phyloP scores from a whole-genome alignment of 2,113 vertebrate species.

The Lepus timidus region DNA sequence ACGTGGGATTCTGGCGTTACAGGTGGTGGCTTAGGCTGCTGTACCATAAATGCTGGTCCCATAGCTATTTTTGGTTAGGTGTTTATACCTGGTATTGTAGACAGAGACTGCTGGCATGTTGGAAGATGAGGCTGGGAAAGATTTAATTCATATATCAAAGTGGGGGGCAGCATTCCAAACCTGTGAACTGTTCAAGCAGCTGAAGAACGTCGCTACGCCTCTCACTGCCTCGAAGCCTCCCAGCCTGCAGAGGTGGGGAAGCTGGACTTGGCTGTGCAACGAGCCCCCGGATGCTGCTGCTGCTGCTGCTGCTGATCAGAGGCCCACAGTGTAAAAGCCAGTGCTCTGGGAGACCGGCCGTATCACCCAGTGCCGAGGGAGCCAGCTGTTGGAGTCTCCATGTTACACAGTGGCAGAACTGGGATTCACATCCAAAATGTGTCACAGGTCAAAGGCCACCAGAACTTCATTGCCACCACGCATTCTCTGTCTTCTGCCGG shows the following conservation, averaged over 20 bases:
- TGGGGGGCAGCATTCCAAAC: too few relatives aligned
- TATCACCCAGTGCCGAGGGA: background rate
- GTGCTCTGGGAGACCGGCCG: background rate
- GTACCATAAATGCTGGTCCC: too few relatives aligned
- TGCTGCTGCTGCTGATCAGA: background rate
- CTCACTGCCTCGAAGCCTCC: background rate
- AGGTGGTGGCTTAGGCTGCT: too few relatives aligned
- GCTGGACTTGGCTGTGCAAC: background rate
- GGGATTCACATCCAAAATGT: background rate
- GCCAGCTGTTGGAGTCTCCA: background rate
- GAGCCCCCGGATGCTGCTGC: too few relatives aligned
- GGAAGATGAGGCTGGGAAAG: background rate
- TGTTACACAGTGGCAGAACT: background rate
- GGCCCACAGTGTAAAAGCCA: background rate
- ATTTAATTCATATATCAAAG: background rate
- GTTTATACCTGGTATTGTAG: background rate
- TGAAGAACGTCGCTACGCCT: background rate
- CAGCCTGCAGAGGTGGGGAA: background rate
- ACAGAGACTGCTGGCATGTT: background rate
- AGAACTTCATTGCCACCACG: background rate
- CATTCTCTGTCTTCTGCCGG: background rate
- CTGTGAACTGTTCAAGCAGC: rapidly evolving
- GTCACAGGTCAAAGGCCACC: background rate
- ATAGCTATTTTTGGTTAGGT: background rate
- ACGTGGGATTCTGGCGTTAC: too few relatives aligned